Evolutionary conservation across 30 jellyfish, hydroid and myxozoan species (phyloP), one percentile per base, ranked within the genome.

Genomic region (Mastigias papua): DNA sequence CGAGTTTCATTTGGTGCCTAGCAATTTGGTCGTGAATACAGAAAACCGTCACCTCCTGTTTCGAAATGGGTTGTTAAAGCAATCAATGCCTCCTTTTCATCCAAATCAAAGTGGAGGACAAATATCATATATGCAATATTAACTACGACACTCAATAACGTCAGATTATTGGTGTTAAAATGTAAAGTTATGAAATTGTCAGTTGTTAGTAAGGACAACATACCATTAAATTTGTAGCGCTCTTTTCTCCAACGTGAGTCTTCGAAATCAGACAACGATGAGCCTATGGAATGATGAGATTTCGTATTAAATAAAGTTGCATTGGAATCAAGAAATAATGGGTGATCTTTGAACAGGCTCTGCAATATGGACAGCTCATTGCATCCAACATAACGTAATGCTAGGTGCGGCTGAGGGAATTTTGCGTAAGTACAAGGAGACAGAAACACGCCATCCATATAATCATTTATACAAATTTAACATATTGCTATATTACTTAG

Each of bases 201-300:
- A n/a, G n/a, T n/a, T n/a, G n/a, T n/a, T n/a, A n/a, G n/a, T n/a
- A n/a, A n/a, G n/a, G n/a, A 46, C 16, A 5, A 65, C 77, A 21
- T 17, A 26, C 77, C 34, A 13, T 65, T 34, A 25, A 1, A 22
- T 17, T 26, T 65, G 28, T 21, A 26, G 19, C 46, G 77, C 32
- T 65, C 77, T 65, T 17, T 65, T 26, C 37, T 65, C 77, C 77
- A 65, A 22, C 77, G 77, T 22, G 77, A 22, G 19, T 65, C 77
- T 1, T 65, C 77, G 4, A 65, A 46, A 65, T 34, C 34, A 13
- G 88, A 76, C n/a, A 49, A 48, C 4, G 92, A 82, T 1, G 92
- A 82, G 2, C 73, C 92, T 82, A 51, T 21, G 46, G 15, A 22
- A 2, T 28, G 17, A 46, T 46, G 16, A 46, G 16, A 46, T 6